A percentile compares a stretch with the other conserved stretches of the same genome.
Conservation (phyloP, 2,113 vertebrate genomes). For the Leptosomus discolor region DNA sequence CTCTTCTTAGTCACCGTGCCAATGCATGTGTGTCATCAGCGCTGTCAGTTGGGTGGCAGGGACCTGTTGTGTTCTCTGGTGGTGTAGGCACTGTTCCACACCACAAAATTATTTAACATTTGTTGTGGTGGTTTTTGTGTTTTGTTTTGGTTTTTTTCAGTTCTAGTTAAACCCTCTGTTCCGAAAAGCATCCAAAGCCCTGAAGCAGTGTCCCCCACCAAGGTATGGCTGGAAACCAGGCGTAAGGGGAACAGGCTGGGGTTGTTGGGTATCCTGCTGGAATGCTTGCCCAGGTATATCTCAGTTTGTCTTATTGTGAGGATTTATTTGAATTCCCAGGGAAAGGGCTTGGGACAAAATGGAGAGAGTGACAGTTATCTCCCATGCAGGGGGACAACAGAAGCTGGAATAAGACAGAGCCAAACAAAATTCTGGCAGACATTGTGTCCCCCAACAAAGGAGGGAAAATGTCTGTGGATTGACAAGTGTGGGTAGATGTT, state of each 20-base stretch:
- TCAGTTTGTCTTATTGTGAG: not conserved
- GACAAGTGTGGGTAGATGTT: not conserved
- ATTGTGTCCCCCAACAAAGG: not conserved
- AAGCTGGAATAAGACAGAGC: not conserved
- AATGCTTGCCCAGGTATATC: not conserved
- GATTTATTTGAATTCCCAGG: not conserved
- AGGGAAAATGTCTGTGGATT: not conserved
- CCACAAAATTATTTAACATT: not conserved
- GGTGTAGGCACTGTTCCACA: not conserved
- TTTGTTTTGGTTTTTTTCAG: not conserved
- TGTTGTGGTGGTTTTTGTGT: not conserved
- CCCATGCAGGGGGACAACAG: not conserved
- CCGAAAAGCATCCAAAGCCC: not conserved
- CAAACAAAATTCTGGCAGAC: not conserved
- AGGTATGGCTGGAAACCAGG: constrained; percentile 47
- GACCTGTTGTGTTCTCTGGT: not conserved
- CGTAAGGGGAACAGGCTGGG: not conserved
- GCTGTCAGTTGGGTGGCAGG: not conserved
- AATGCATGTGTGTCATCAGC: not conserved
- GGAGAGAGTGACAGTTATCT: not conserved
- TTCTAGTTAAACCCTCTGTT: constrained; percentile 41
- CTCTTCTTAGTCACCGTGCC: accelerated
- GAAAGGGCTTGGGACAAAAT: not conserved
- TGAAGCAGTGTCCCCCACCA: not conserved
- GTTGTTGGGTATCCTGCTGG: not conserved